Base-by-base conservation (phyloP, 2,797 vertebrate species). In the Melanotaenia maccullochi region DNA sequence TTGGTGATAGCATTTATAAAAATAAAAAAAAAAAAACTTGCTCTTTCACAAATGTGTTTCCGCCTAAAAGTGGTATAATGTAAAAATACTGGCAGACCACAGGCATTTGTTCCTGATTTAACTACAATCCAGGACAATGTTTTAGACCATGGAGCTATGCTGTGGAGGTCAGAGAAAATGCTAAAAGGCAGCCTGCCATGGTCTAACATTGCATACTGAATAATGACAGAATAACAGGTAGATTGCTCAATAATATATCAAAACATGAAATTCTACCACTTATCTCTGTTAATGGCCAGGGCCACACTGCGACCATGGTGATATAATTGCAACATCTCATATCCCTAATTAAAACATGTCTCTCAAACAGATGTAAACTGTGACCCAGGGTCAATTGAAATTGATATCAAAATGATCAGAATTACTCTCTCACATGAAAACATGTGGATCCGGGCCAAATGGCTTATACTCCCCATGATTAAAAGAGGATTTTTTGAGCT, bases 401-500 rank as follows among this genome's bases (percentile, higher is more conserved):
- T 90, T 88, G 85, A 91, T 92, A 93, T 91, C 76, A 89, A 86
- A 94, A 90, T 87, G 74, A 90, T 92, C 84, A 81, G 71, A 92
- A 93, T 88, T 84, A 73, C 87, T 89, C 78, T 79, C 71, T 63
- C 73, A 76, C 81, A 74, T 54, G 77, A 79, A 85, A 90, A 92
- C 60, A 66, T 86, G 81, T 92, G 89, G 88, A 90, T 78, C 71
- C 2, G 75, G 82, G 90, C 92, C 89, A 93, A 91, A 89, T 75
- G 70, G 86, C 82, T 87, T 38, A 76, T 73, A 75, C 85, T 81
- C 72, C 28, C 58, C 20, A 5, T 91, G 91, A 93, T 94, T 92
- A 93, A 92, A 92, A 86, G 90, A 87, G 75, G 82, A 90, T 90
- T 93, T 93, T 49, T 90, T 92, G 81, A 94, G 88, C 82, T 68